Percentiles rank a stretch among this genome's conserved stretches.
These are phyloP conservation scores for Colinus virginianus DNA, from an alignment of 2,113 vertebrate species.

Conservation along the genomic window DNA sequence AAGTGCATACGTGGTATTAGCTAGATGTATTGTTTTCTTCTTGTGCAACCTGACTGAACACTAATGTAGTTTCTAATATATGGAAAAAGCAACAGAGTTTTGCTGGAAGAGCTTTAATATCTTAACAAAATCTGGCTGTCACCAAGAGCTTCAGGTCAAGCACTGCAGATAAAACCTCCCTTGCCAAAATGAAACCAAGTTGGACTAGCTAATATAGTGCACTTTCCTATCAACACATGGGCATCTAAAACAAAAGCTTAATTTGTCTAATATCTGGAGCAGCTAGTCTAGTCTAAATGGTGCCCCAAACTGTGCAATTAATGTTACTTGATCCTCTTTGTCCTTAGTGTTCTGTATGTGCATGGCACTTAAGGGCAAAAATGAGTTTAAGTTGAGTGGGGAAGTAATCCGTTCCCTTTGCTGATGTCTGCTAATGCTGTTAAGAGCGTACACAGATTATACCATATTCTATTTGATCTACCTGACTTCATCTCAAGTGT, in stretches of 20 bases:
- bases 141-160: neutral
- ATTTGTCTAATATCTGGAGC: neutral
- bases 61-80: neutral
- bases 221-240: neutral
- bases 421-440: neutral
- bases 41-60: neutral
- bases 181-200: neutral
- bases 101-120: neutral
- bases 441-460: neutral
- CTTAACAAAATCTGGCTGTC: neutral
- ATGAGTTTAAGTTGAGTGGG: neutral
- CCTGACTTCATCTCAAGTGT: neutral
- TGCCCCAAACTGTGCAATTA: neutral
- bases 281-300: neutral
- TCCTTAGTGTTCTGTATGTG: neutral
- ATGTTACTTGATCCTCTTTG: neutral
- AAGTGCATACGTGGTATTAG: neutral
- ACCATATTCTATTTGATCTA: neutral
- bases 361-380: neutral
- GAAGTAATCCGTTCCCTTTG: neutral
- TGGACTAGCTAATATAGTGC: neutral
- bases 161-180: neutral
- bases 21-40: slow-evolving; percentile 23
- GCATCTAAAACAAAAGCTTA: neutral
- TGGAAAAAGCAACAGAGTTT: slow-evolving; percentile 1